A percentile compares a stretch with the other conserved stretches of the same genome.
These are phyloP conservation scores for Sebastes flavidus DNA, from an alignment of 2,797 vertebrate species.

Conservation along the genomic window DNA sequence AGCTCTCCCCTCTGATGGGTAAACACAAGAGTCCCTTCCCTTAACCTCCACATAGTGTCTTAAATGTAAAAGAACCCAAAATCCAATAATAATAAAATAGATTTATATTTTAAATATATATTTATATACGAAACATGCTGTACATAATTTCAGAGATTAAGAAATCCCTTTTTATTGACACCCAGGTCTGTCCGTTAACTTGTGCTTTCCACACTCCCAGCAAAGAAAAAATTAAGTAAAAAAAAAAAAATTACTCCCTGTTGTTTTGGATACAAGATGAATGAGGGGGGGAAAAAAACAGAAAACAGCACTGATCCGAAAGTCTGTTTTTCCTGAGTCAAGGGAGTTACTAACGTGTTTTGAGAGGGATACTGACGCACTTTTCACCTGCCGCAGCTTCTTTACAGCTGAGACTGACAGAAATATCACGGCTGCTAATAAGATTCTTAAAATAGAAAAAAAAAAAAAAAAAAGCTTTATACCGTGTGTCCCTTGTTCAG, in stretches of 20 bases:
- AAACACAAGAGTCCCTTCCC: constrained; percentile 58
- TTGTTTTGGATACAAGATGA: constrained; percentile 68
- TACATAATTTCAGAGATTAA: constrained; percentile 80
- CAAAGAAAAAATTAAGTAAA: constrained; percentile 28
- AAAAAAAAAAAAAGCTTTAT: neutral
- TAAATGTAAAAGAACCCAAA: constrained; percentile 77
- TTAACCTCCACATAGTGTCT: constrained; percentile 78
- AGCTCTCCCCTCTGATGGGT: constrained; percentile 51
- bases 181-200: constrained; percentile 77
- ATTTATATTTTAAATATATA: constrained; percentile 86
- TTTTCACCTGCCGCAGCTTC: constrained; percentile 16
- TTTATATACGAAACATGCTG: constrained; percentile 86
- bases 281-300: constrained; percentile 38
- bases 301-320: constrained; percentile 61
- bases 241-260: constrained; percentile 50
- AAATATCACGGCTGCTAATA: constrained; percentile 4
- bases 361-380: constrained; percentile 31
- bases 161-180: constrained; percentile 80
- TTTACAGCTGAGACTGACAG: constrained; percentile 1
- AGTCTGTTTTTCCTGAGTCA: constrained; percentile 71
- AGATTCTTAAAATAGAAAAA: neutral
- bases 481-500: constrained; percentile 9
- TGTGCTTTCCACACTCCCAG: constrained; percentile 81
- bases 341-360: constrained; percentile 44
- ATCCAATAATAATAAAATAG: constrained; percentile 87